A percentile compares a stretch with the other conserved stretches of the same genome.
These are phyloP conservation scores for Rhorus exstirpatorius DNA, from an alignment of 2,888 invertebrate genomes.

Conservation along the genomic window DNA sequence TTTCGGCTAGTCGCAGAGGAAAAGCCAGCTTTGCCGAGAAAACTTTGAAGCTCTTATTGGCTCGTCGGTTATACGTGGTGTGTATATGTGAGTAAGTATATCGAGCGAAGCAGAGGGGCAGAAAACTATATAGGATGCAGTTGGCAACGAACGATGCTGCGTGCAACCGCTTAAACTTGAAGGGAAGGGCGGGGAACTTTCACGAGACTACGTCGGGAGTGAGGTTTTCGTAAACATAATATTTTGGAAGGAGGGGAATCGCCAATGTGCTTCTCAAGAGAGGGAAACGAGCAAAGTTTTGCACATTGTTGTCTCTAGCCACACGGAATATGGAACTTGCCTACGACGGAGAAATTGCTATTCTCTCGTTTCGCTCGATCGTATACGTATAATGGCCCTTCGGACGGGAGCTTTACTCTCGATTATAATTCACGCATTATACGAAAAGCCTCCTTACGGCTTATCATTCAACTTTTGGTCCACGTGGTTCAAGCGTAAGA, in stretches of 20 bases:
- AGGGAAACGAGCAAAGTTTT: constrained; percentile 64
- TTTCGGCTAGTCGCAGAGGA: constrained; percentile 36
- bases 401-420: constrained; percentile 48
- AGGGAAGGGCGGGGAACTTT: constrained; percentile 44
- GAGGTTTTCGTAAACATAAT: constrained; percentile 74
- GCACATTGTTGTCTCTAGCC: constrained; percentile 65
- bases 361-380: constrained; percentile 25
- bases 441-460: constrained; percentile 43
- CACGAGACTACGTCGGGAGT: constrained; percentile 60
- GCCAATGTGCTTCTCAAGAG: constrained; percentile 31
- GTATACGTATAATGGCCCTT: constrained; percentile 42
- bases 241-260: constrained; percentile 66
- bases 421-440: constrained; percentile 54
- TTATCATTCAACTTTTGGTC: constrained; percentile 27
- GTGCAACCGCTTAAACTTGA: constrained; percentile 61
- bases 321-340: constrained; percentile 40
- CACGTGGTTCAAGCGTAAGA: constrained; percentile 1
- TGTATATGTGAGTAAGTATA: constrained; percentile 19
- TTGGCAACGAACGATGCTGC: constrained; percentile 43
- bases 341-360: constrained; percentile 36
- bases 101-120: constrained; percentile 24
- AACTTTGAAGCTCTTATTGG: constrained; percentile 59
- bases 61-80: constrained; percentile 29
- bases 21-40: constrained; percentile 42
- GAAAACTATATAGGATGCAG: constrained; percentile 16